Evolutionary conservation across 2,113 vertebrate species (phyloP), one percentile per base, ranked within the genome.

Genomic region (Apodemus speciosus): DNA sequence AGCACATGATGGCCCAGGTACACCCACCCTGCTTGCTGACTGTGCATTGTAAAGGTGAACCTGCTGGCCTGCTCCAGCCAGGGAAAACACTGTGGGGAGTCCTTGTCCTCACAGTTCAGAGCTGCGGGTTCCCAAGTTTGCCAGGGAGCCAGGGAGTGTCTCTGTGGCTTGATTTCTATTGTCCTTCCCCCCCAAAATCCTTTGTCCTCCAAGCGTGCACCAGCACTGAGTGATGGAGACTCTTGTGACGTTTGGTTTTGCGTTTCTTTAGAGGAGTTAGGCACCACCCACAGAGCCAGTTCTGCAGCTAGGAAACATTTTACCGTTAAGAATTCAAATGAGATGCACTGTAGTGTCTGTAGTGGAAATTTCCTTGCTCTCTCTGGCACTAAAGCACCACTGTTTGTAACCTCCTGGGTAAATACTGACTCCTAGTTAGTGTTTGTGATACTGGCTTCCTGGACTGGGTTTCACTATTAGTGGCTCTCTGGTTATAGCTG

Each of bases 1-100:
- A 6, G 69, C 51, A 46, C 21, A 7, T 0, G 16, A 3, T 3
- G 2, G 25, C 15, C 53, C 2, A 0, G 21, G 32, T 9, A 0
- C 14, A 64, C 20, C 13, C 32, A 7, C 64, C 16, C n/a, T 5
- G 3, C 10, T 15, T 20, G 53, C 43, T 35, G 25, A 40, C 27
- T 35, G 62, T 10, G 5, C 0, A 0, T 0, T 6, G 9, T 88
- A n/a, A 64, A 4, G 3, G 58, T 15, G 15, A 2, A 40, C 72
- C 32, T 15, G 11, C 32, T 20, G 3, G 40, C 43, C 53, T 2
- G 32, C 9, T 51, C 43, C 51, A 2, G 2, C 5, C 2, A 11
- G 40, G 40, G 72, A 43, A 23, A 8, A 38, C 30, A 2, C 1
- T 2, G n/a, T n/a, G 14, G 14, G 23, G 27, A 40, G 49, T 3